Evolutionary conservation across 1,140 invertebrate species (phyloP), one percentile per base, ranked within the genome.

Genomic region (Macrobrachium nipponense): DNA sequence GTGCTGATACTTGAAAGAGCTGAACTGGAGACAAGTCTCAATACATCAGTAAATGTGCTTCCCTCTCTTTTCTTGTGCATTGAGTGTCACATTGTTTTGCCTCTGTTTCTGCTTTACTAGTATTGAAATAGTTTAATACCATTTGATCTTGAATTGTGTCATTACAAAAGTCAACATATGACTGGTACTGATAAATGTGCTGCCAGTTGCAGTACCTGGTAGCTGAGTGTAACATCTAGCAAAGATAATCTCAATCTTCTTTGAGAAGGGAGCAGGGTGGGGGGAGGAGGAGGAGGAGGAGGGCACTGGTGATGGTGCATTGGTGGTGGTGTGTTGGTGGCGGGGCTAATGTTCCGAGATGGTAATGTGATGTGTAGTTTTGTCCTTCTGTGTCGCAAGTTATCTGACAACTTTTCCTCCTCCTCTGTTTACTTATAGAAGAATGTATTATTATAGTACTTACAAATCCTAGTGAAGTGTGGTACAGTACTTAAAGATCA

Each of bases 381-480:
- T 51, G 51, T 51, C 51, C 51, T 51, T 51, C 51, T 12, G 7
- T 36, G 70, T 73, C 70, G 23, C n/a, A 73, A 36, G 51, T 51
- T 51, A 51, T 51, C 51, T 20, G 70, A 73, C n/a, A 36, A 73
- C 64, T 66, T 36, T 43, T 73, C 70, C 44, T 43, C 70, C 70
- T 73, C 70, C 44, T 43, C 70, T 51, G 66, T 73, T 73, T 20
- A 43, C 20, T 51, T 59, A 73, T 51, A 70, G 20, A 58, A 60
- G 27, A 58, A 66, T 70, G 43, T 76, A 84, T 66, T 84, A 84
- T 84, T 84, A 77, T 84, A 77, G 82, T 84, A 84, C 82, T 84
- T 84, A 84, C 82, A 76, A 84, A 64, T 84, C 82, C 82, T 84
- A 84, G 82, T 84, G 73, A 84, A 76, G 82, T 75, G 61, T 66